Evolutionary conservation across 2,797 vertebrate genomes (phyloP).

Genomic region (Sebastes dallii): DNA sequence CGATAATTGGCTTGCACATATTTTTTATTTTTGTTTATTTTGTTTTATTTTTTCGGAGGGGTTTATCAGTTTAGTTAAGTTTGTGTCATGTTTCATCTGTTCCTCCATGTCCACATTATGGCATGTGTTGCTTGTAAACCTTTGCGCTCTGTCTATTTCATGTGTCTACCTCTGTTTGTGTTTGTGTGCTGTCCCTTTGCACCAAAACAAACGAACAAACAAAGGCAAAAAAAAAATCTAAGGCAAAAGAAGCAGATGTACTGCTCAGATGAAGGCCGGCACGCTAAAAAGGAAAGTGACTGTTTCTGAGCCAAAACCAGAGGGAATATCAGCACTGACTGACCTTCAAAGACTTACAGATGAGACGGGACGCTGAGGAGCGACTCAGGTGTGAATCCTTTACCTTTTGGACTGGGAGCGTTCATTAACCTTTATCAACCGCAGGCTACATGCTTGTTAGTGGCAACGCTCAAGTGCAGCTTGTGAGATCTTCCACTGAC

Average conservation of each 20-base stretch:
- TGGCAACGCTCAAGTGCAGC: neutral
- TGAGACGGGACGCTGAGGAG: neutral
- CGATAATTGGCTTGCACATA: neutral
- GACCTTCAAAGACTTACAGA: slow-evolving; percentile 7
- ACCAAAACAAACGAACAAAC: neutral
- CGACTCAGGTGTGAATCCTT: neutral
- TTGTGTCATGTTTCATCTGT: neutral
- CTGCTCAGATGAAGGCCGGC: neutral
- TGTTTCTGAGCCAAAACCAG: slow-evolving; percentile 6
- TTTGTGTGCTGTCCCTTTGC: neutral
- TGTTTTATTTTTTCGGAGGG: neutral
- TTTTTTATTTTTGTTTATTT: neutral
- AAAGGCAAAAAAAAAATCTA: neutral
- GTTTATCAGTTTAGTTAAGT: neutral
- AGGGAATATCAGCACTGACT: slow-evolving; percentile 8
- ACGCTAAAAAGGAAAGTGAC: neutral
- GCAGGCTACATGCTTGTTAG: neutral
- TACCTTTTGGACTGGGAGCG: neutral
- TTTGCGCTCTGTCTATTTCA: neutral
- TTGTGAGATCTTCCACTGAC: neutral
- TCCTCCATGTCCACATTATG: neutral
- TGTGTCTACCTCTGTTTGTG: neutral
- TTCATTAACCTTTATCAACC: slow-evolving; percentile 3
- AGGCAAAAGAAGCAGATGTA: neutral
- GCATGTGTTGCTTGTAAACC: neutral